Evolutionary conservation across 2,797 vertebrate genomes (phyloP).

Genomic region (Micropoecilia bifurca): DNA sequence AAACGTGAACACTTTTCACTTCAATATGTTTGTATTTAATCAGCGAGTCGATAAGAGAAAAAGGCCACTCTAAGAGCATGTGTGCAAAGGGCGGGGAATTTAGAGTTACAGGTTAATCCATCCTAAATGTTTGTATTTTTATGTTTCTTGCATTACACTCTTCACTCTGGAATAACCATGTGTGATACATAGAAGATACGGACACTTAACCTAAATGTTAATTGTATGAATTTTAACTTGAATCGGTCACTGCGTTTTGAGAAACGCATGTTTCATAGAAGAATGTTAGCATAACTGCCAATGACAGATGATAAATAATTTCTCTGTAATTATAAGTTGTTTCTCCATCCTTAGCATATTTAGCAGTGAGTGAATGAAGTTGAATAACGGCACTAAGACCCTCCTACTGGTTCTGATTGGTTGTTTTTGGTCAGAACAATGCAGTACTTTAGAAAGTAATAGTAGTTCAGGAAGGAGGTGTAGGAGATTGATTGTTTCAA

Average conservation of each 20-base stretch:
- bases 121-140: not conserved
- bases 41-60: not conserved
- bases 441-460: no score
- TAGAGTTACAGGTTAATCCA: constrained; percentile 20
- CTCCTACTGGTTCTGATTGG: no score
- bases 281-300: no score
- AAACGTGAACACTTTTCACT: not conserved
- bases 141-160: not conserved
- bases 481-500: no score
- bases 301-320: no score
- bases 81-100: not conserved
- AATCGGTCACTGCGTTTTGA: not conserved
- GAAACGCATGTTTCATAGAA: not conserved
- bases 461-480: no score
- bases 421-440: no score
- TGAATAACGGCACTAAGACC: no score
- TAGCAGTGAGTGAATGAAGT: no score
- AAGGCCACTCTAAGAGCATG: not conserved
- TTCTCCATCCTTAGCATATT: no score
- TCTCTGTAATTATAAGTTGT: no score
- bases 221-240: not conserved
- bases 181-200: not conserved
- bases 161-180: not conserved
- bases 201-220: not conserved
- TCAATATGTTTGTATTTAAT: not conserved